These are phyloP conservation scores for Drosophila emarginata DNA, from an alignment of 2,888 invertebrate species.

Conservation along the genomic window DNA sequence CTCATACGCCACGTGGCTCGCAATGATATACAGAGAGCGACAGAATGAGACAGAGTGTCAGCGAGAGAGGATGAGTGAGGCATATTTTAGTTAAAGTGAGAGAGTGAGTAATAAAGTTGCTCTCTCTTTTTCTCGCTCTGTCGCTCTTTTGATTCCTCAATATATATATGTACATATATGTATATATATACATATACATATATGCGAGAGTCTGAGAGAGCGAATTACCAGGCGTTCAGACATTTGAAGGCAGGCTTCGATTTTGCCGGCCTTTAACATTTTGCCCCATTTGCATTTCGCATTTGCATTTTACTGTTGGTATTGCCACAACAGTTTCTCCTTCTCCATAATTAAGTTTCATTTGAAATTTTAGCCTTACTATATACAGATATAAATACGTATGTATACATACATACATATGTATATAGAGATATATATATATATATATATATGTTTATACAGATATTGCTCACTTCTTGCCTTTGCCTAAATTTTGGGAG, in stretches of 20 bases:
- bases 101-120: background rate
- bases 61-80: background rate
- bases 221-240: conserved; percentile 53
- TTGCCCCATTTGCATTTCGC: conserved; percentile 48
- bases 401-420: background rate
- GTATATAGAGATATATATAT: background rate
- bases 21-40: conserved; percentile 7
- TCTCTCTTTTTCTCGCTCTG: background rate
- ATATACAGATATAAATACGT: background rate
- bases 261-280: conserved; percentile 43
- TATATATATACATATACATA: background rate
- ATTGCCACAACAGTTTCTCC: conserved; percentile 6
- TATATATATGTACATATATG: background rate
- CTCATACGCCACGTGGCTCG: conserved; percentile 57
- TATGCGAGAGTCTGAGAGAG: conserved; percentile 3
- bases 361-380: conserved; percentile 66
- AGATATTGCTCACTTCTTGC: background rate
- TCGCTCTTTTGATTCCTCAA: background rate
- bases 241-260: conserved; percentile 44
- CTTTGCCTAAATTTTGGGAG: background rate
- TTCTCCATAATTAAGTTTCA: conserved; percentile 68
- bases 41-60: conserved; percentile 2
- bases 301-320: conserved; percentile 53
- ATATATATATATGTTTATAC: background rate
- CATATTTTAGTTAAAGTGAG: background rate